Evolutionary conservation across 2,113 vertebrate genomes (phyloP).

Genomic region (Callorhinus ursinus): DNA sequence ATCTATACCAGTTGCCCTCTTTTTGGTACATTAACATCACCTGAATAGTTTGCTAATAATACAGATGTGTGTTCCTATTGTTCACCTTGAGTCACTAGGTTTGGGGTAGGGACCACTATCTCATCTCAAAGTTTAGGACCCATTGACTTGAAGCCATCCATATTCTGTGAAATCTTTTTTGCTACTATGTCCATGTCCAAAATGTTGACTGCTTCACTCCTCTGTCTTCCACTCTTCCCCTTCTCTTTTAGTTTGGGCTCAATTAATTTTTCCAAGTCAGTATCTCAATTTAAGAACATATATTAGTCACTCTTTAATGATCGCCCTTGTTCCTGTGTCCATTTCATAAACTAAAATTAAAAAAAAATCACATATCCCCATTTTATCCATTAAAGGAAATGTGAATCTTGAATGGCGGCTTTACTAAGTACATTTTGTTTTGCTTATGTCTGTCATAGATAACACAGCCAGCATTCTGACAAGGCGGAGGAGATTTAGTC

Average conservation of each 20-base stretch:
- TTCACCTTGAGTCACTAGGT: neutral
- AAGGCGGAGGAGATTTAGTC: constrained; percentile 90
- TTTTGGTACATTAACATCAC: neutral
- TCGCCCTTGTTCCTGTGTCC: neutral
- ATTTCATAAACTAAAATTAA: neutral
- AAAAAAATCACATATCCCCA: neutral
- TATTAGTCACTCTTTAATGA: neutral
- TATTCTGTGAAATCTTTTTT: neutral
- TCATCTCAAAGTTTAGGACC: neutral
- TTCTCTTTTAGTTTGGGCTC: neutral
- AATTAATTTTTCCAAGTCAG: neutral
- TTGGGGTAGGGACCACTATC: neutral
- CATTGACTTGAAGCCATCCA: neutral
- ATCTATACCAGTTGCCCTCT: neutral
- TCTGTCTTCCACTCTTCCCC: neutral
- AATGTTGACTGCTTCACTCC: neutral
- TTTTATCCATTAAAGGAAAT: constrained; percentile 62
- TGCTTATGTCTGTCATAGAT: constrained; percentile 87
- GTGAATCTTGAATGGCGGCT: neutral
- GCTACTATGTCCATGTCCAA: neutral
- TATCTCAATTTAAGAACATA: neutral
- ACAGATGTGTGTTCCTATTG: neutral
- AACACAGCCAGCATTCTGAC: constrained; percentile 92
- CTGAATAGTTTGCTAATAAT: neutral
- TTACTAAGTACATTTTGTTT: constrained; percentile 61